Percentiles rank a stretch among this genome's conserved stretches.
These are phyloP conservation scores for Barbus barbus DNA, from an alignment of 2,113 vertebrate species.

Conservation along the genomic window DNA sequence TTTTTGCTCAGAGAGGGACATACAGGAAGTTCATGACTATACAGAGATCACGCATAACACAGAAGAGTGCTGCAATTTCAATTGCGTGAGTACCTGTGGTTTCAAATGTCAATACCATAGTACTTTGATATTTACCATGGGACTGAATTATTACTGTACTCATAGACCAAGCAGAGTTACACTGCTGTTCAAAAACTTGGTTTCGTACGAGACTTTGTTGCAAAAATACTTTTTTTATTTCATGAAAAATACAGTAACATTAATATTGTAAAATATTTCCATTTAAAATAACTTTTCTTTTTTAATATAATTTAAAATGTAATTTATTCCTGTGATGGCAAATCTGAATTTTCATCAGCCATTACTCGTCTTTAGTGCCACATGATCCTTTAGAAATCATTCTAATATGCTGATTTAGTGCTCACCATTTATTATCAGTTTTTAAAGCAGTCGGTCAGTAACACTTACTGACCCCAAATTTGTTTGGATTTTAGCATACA, in stretches of 20 bases:
- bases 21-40: neutral
- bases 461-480: neutral
- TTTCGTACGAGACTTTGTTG: too few species aligned
- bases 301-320: neutral
- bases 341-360: neutral
- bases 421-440: neutral
- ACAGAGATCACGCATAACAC: conserved; percentile 4
- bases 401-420: neutral
- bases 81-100: conserved; percentile 21
- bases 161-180: neutral
- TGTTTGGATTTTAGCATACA: too few species aligned
- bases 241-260: too few species aligned
- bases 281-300: too few species aligned
- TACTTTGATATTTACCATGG: neutral
- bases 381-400: too few species aligned
- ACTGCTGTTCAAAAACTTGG: neutral
- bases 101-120: neutral
- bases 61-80: conserved; percentile 15
- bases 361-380: neutral
- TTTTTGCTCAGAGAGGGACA: conserved; percentile 22
- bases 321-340: neutral
- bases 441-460: neutral
- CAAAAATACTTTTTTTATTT: too few species aligned
- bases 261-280: neutral
- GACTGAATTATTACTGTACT: neutral